Evolutionary conservation across 2,888 invertebrate species (phyloP), one percentile per base, ranked within the genome.

Genomic region (Cheilosia variabilis): DNA sequence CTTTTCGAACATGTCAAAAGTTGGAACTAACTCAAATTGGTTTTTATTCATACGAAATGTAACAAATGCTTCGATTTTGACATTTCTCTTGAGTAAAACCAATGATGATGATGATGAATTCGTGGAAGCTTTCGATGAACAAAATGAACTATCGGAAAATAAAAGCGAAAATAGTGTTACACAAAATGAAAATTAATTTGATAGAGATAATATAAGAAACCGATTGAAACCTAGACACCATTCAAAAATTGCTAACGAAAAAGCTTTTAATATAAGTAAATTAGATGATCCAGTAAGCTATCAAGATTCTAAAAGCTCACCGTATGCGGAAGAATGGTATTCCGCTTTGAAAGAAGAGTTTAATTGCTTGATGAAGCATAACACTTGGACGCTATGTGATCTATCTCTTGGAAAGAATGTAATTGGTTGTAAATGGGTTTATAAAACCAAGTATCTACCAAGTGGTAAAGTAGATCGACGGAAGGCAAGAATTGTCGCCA

Each of bases 261-360:
- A 13, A 13, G 50, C 22, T 17, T 55, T 55, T 34, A 17, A 34
- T 7, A 34, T 45, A 55, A 55, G 27, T 24, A 63, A 63, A n/a
- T 13, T 43, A 27, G 22, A 43, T n/a, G 63, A 63, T 63, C 55
- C 55, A 17, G 13, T 19, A 0, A 43, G 10, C 19, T 68, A 22
- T 10, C 10, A 55, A 24, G 24, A 24, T 6, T 19, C 17, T 10
- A 43, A 10, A 17, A 73, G 5, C 13, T 73, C 22, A 4, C 31
- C 53, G 31, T 10, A 62, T n/a, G 53, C 73, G 24, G 9, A 31
- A 0, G 37, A 53, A 34, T 73, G 52, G 63, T 45, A 63, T 63
- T 6, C 31, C 6, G 75, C 88, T 13, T 88, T 89, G 87, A 62
- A 88, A 45, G 75, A 84, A 62, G 89, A 89, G 62, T 88, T 87